phyloP scores from a whole-genome alignment of 2,888 invertebrate species.

The Perithous albicinctus region DNA sequence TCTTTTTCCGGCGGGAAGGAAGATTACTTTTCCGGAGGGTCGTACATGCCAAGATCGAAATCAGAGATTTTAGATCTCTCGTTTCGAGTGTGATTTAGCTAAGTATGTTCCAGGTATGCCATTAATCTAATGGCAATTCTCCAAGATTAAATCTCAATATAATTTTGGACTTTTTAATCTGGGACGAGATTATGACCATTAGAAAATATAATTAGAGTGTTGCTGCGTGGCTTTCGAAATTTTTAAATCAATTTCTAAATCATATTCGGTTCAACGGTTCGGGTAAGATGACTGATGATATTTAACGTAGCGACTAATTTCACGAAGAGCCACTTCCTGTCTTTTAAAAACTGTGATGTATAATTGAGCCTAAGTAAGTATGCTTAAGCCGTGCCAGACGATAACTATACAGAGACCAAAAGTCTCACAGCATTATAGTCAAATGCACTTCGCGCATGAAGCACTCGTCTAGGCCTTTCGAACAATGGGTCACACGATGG shows the following conservation, averaged over 20 bases:
- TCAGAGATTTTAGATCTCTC: neutral
- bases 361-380: neutral
- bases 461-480: neutral
- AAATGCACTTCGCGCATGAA: neutral
- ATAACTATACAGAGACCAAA: neutral
- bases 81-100: slow-evolving; percentile 21
- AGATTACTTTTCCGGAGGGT: neutral
- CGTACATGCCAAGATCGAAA: slow-evolving; percentile 19
- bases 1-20: neutral
- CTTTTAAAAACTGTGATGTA: neutral
- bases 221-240: neutral
- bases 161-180: slow-evolving; percentile 19
- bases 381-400: neutral
- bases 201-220: slow-evolving; percentile 16
- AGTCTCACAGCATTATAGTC: neutral
- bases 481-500: slow-evolving; percentile 61
- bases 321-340: slow-evolving; percentile 10
- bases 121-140: slow-evolving; percentile 19
- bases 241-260: slow-evolving; percentile 7
- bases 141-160: neutral
- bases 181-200: slow-evolving; percentile 15
- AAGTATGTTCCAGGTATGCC: slow-evolving; percentile 1
- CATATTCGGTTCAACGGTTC: neutral
- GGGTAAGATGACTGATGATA: neutral
- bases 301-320: slow-evolving; percentile 19